Base-by-base conservation (phyloP, 2,113 vertebrate species). In the Panthera uncia region DNA sequence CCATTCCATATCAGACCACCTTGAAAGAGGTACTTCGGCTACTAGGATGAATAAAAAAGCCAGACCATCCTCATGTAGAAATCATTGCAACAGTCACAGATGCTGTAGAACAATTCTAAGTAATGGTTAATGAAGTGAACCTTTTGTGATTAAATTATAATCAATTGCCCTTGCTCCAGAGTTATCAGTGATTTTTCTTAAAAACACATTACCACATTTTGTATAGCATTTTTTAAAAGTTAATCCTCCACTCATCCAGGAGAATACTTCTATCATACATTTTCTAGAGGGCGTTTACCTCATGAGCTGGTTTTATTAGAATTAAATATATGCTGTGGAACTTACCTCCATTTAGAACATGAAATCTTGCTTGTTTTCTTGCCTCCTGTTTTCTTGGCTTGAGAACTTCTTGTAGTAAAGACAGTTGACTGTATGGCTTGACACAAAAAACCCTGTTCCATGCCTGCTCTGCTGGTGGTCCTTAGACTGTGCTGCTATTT, bases 381-480 rank as follows among this genome's bases (percentile, higher is more conserved):
- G 11, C 33, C 78, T 93, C 5, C 27, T 36, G 23, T 38, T 76
- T 76, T 45, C 74, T 79, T 9, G 8, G 19, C 36, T 69, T 36
- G 3, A 78, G 80, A 15, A 13, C 69, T 48, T 63, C n/a, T n/a
- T 14, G 10, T 63, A 33, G 74, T 31, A 10, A 86, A 41, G 41
- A 4, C 0, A 5, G 9, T 12, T 73, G 65, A 29, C 12, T 19
- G 12, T n/a, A 18, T 45, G 10, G 14, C 38, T 52, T 31, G 23
- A 11, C 5, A 0, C 4, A 0, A 55, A 27, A 21, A 11, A 7
- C 29, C 4, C 1, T 0, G 12, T 55, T 27, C 15, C 48, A 0
- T 33, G 21, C 50, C 19, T 38, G 25, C 50, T 36, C 25, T 12
- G 0, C 21, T 48, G 29, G 19, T 7, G 31, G n/a, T 84, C 41